Evolutionary conservation across 2,113 vertebrate genomes (phyloP), one percentile per base, ranked within the genome.

Genomic region (Eulemur rufifrons): DNA sequence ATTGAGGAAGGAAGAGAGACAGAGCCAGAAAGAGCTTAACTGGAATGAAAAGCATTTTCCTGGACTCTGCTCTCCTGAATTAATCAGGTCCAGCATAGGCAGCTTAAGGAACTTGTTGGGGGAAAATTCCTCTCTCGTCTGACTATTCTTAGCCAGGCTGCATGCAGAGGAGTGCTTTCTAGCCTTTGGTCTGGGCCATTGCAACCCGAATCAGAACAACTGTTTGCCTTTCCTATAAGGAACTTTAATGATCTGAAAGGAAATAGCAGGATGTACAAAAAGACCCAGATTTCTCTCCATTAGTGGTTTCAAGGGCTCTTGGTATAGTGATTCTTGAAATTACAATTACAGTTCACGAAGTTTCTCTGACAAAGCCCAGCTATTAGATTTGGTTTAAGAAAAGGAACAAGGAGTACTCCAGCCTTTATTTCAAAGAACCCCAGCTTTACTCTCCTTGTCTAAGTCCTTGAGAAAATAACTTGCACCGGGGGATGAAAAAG

Each of bases 21-120:
- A 93, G 91, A 88, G 87, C 89, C 94, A 95, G 94, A 91, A 95
- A 86, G 95, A 96, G 83, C 91, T 97, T 95, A 96, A 91, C 61
- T 95, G 94, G 95, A 96, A 94, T 96, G 95, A 98, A 93, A 96
- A 94, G 83, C 63, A 89, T 96, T 96, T 97, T 97, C 91, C 94
- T 96, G 66, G 86, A 92, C 63, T 78, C 88, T 84, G 94, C 74
- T 93, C 86, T 94, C 77, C 85, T 96, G 97, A 91, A 94, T 97
- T 91, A 96, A 97, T 97, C 94, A 95, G 91, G 76, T 87, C 74
- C 95, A 97, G 94, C 89, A 86, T 63, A 93, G 50, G 91, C 86
- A 45, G 82, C 93, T 97, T 96, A 94, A 94, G 77, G 78, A 81
- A 63, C 74, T 93, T 71, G 34, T 50, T 69, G 82, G 86, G 90